phyloP scores from a whole-genome alignment of 2,113 vertebrate genomes.

The Sus scrofa region T2T-Sscrofa CM000817.6:97576001-97576500 shows the following conservation, averaged over 20 bases:
- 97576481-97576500: neutral
- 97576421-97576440: fast-evolving
- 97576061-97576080: neutral
- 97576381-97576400: neutral
- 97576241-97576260: neutral
- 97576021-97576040: neutral
- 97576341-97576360: neutral
- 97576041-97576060: fast-evolving
- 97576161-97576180: neutral
- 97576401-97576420: neutral
- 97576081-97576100: fast-evolving
- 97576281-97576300: neutral
- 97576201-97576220: neutral
- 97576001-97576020: neutral
- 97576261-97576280: neutral
- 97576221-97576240: neutral
- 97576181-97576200: fast-evolving
- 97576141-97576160: neutral
- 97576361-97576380: neutral
- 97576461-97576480: neutral
- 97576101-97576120: fast-evolving
- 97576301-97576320: neutral
- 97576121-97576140: fast-evolving
- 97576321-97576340: neutral
- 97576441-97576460: fast-evolving